These are phyloP conservation scores for Aphaenogaster floridana DNA, from an alignment of 1,140 invertebrate species.

Conservation along the genomic window DNA sequence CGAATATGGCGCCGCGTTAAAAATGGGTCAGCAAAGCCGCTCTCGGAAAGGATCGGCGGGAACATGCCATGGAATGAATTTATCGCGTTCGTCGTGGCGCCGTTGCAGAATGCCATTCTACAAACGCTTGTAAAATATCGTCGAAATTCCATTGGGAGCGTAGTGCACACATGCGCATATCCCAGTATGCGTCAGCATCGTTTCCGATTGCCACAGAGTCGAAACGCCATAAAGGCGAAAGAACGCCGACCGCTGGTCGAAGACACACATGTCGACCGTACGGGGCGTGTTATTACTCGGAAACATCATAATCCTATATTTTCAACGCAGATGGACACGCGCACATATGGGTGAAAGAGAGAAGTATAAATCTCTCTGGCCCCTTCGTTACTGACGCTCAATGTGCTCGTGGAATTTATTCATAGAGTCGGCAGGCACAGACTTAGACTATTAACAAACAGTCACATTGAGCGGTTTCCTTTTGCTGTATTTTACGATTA, in stretches of 20 bases:
- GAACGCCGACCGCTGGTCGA: constrained; percentile 3
- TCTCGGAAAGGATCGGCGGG: not conserved
- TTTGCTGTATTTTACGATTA: constrained; percentile 26
- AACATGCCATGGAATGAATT: constrained; percentile 9
- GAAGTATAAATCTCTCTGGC: constrained; percentile 66
- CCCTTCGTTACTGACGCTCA: constrained; percentile 67
- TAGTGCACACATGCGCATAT: not conserved
- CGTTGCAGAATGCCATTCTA: not conserved
- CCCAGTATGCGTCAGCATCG: not conserved
- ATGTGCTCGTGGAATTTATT: constrained; percentile 70
- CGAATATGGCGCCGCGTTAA: not conserved
- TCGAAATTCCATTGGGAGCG: constrained; percentile 28
- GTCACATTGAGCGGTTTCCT: not conserved
- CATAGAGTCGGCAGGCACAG: constrained; percentile 43
- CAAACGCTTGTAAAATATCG: constrained; percentile 20
- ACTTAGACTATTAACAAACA: constrained; percentile 26
- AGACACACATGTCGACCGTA: constrained; percentile 45
- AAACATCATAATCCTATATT: constrained; percentile 78
- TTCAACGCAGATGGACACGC: constrained; percentile 39
- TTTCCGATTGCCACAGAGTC: not conserved
- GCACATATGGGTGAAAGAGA: constrained; percentile 56
- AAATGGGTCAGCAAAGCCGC: constrained; percentile 21
- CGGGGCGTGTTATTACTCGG: constrained; percentile 70
- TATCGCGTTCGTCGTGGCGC: not conserved
- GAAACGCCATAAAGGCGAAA: constrained; percentile 55